phyloP scores from a whole-genome alignment of 1,140 invertebrate species.

The Halictus rubicundus region DNA sequence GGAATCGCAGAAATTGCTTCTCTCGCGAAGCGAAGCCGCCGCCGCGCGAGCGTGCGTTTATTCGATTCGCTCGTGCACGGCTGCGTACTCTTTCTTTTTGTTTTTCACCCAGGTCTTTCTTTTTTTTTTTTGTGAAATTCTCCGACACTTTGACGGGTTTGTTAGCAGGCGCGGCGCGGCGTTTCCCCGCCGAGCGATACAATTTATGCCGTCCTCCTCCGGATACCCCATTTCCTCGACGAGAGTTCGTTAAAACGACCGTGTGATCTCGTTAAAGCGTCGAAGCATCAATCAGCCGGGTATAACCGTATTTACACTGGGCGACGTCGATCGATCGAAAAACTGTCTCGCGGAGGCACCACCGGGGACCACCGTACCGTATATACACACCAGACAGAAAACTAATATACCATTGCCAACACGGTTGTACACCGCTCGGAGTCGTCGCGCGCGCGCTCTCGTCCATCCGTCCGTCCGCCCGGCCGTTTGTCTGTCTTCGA shows the following conservation, averaged over 20 bases:
- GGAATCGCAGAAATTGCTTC: constrained; percentile 8
- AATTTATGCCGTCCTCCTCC: constrained; percentile 9
- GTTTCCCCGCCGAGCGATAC: too few species aligned
- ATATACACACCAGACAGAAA: background rate
- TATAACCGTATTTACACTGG: constrained; percentile 38
- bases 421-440: too few species aligned
- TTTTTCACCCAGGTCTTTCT: too few species aligned
- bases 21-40: too few species aligned
- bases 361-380: background rate
- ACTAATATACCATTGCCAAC: constrained; percentile 31
- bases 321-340: constrained; percentile 26
- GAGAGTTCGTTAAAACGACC: constrained; percentile 46
- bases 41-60: background rate
- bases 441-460: too few species aligned
- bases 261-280: constrained; percentile 36
- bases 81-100: too few species aligned
- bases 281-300: constrained; percentile 32
- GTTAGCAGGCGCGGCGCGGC: constrained; percentile 6
- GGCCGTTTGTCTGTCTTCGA: background rate
- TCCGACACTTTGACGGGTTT: constrained; percentile 23
- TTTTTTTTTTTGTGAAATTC: background rate
- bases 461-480: too few species aligned
- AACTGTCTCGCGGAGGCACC: background rate
- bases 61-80: too few species aligned
- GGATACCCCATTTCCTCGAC: constrained; percentile 34